Evolutionary conservation across 23 tunicate species (phyloP).

Genomic region (Ascidia mentula): DNA sequence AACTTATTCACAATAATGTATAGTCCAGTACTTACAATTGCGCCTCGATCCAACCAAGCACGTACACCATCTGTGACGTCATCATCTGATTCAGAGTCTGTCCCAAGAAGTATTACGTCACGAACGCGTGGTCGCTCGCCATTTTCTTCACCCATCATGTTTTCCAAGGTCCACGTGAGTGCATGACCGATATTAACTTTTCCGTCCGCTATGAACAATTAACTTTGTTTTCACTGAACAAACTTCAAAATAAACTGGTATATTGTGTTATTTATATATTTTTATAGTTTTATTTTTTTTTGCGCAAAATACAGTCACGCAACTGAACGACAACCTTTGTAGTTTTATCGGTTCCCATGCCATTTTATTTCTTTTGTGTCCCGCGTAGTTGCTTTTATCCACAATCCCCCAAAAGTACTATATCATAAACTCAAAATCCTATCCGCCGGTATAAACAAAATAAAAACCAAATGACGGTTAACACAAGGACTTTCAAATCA

Average conservation of each 20-base stretch:
- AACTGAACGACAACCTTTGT: not conserved
- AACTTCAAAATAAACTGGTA: too few relatives aligned
- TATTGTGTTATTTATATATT: not conserved
- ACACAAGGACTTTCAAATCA: not conserved
- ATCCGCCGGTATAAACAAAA: too few relatives aligned
- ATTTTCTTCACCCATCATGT: not conserved
- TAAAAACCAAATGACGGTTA: not conserved
- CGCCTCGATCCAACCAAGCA: constrained; percentile 1
- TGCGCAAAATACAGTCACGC: not conserved
- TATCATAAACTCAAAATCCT: too few relatives aligned
- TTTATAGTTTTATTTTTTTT: not conserved
- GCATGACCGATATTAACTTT: not conserved
- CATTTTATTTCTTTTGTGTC: too few relatives aligned
- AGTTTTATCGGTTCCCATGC: too few relatives aligned
- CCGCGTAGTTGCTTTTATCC: too few relatives aligned
- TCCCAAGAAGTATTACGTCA: not conserved
- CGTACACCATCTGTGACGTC: not conserved
- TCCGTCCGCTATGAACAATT: not conserved
- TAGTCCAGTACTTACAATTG: not conserved
- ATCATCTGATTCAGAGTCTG: constrained; percentile 7
- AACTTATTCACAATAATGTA: not conserved
- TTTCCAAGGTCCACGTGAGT: not conserved
- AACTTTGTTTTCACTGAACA: not conserved
- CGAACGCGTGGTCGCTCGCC: constrained; percentile 2
- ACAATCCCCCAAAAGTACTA: too few relatives aligned